phyloP scores from a whole-genome alignment of 2,797 vertebrate genomes.

The Microctenopoma lineatum region DNA sequence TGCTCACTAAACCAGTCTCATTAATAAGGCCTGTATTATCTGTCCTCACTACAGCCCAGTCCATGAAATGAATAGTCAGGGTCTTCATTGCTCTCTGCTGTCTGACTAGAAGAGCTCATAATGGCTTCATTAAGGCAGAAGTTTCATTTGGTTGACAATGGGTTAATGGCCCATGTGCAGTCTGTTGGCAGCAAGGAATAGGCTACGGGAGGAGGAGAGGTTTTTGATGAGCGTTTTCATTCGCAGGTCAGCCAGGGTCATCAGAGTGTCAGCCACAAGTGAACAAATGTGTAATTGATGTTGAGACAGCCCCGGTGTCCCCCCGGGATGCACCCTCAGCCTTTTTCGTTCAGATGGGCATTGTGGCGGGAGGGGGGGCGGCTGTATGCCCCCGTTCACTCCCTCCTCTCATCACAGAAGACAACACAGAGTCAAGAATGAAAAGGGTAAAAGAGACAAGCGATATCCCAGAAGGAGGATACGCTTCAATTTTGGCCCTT shows the following conservation, averaged over 20 bases:
- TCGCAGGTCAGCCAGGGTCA: conserved; percentile 82
- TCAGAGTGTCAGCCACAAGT: conserved; percentile 80
- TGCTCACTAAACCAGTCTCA: conserved; percentile 83
- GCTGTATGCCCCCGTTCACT: conserved; percentile 55
- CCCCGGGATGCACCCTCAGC: conserved; percentile 75
- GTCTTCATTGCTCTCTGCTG: conserved; percentile 84
- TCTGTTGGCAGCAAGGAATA: conserved; percentile 74
- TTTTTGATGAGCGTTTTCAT: conserved; percentile 84
- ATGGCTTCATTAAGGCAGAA: conserved; percentile 90
- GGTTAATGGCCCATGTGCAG: conserved; percentile 84
- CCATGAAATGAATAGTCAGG: conserved; percentile 87
- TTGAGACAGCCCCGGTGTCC: conserved; percentile 79
- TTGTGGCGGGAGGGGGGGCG: conserved; percentile 26
- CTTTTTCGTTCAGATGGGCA: conserved; percentile 67
- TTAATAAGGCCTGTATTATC: conserved; percentile 82
- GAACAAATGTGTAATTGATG: conserved; percentile 89
- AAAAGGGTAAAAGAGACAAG: conserved; percentile 78
- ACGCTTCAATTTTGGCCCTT: conserved; percentile 82
- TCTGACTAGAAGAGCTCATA: conserved; percentile 85
- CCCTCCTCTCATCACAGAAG: conserved; percentile 73
- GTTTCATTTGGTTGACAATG: conserved; percentile 88
- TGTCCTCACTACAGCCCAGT: conserved; percentile 77
- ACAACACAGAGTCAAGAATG: conserved; percentile 79
- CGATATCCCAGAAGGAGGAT: conserved; percentile 80
- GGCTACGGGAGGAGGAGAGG: conserved; percentile 70